Base-by-base conservation (phyloP, 1,140 invertebrate species). In the Plectus sambesii region DNA sequence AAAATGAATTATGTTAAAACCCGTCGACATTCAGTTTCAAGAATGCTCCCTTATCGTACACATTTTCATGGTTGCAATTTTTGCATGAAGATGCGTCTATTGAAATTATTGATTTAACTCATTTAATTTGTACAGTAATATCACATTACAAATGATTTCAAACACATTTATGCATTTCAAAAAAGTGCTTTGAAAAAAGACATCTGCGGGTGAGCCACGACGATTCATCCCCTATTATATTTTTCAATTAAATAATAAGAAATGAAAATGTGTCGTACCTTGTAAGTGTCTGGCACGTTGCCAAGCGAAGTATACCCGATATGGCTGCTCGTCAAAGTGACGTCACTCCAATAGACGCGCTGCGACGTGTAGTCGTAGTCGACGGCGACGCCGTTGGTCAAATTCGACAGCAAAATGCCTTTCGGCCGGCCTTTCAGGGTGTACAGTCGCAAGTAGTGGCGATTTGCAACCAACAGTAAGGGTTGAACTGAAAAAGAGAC, bases 261-360 rank as follows among this genome's bases (percentile, higher is more conserved):
- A n/a, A n/a, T n/a, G n/a, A n/a, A n/a, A 59, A 27, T 51, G 6
- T 15, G 23, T 3, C 30, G 27, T 5, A 52, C 5, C 37, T 29
- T n/a, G 19, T 42, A 41, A 9, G 23, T 30, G 20, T 53, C n/a
- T 9, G 29, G 37, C 3, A 26, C 19, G 44, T 51, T 51, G 9
- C 35, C 37, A 25, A 53, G 33, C 17, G 24, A 30, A 20, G 40
- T 33, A 36, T 29, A 27, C 19, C 51, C 51, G 2, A 47, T 25
- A 19, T 37, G 30, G 12, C 36, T 52, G 12, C 49, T 42, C 17
- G 19, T 45, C 17, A 52, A 25, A 9, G 49, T 54, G 2, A 53
- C 49, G 36, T 53, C 51, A 8, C 48, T 53, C 48, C 47, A 53
- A 30, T 54, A 53, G 30, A 53, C 27, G 12, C 37, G 36, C 24